phyloP scores from a whole-genome alignment of 2,888 invertebrate genomes.

The Panopea generosa region DNA sequence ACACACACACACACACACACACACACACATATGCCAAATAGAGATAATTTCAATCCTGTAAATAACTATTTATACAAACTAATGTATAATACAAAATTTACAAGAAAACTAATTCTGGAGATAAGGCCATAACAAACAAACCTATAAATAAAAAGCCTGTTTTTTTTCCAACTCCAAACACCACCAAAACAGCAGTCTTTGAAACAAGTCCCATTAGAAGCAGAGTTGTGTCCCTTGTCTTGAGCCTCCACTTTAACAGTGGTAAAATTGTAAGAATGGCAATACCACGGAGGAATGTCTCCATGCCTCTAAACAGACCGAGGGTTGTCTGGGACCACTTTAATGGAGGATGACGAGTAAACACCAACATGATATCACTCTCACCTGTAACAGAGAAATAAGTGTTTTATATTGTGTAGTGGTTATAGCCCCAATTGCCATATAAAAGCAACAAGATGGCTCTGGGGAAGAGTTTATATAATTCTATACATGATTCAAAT shows the following conservation, averaged over 20 bases:
- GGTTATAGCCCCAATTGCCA: not conserved
- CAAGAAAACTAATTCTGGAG: no score
- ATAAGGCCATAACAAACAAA: no score
- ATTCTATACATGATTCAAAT: no score
- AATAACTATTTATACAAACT: no score
- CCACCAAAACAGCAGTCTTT: constrained; percentile 79
- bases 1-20: no score
- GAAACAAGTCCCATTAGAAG: constrained; percentile 84
- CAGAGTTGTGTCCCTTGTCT: constrained; percentile 80
- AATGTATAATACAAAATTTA: no score
- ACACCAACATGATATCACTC: constrained; percentile 91
- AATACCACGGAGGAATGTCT: constrained; percentile 87
- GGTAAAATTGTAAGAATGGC: constrained; percentile 82
- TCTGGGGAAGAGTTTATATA: no score
- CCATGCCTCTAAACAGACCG: constrained; percentile 88
- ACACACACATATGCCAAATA: no score
- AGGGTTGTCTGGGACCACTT: constrained; percentile 90
- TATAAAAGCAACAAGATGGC: no score
- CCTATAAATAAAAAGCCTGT: constrained; percentile 83
- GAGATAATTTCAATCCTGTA: no score
- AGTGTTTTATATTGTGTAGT: not conserved
- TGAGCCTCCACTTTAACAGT: constrained; percentile 67
- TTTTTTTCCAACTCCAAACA: constrained; percentile 81
- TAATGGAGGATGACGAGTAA: constrained; percentile 89
- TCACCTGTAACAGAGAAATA: constrained; percentile 88